Evolutionary conservation across 2,888 invertebrate species (phyloP).

Genomic region (Drosophila cognata): DNA sequence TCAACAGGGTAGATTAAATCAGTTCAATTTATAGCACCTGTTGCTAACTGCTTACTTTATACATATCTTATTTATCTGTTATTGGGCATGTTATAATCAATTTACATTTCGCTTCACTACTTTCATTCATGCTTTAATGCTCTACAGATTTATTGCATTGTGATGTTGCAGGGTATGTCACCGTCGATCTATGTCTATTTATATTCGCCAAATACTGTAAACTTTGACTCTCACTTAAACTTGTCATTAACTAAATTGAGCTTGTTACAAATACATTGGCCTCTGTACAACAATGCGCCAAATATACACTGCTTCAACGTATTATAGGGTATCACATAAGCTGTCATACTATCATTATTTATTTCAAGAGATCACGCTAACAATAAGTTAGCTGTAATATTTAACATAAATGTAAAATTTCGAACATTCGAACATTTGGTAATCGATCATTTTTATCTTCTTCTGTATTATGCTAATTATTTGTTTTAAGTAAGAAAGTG

Average conservation of each 20-base stretch:
- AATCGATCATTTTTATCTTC: not conserved
- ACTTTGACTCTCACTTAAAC: not conserved
- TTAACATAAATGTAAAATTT: not conserved
- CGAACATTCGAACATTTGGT: not conserved
- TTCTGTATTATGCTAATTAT: not conserved
- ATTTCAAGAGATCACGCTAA: not conserved
- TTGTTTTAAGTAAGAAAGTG: not conserved
- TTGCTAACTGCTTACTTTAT: not conserved
- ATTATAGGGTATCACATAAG: not conserved
- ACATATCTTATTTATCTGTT: not conserved
- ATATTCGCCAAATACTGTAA: not conserved
- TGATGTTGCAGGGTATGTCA: slow-evolving; percentile 4
- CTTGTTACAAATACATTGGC: not conserved
- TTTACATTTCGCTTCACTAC: not conserved
- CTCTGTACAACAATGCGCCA: accelerated
- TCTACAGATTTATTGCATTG: not conserved
- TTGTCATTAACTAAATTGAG: not conserved
- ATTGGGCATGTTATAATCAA: not conserved
- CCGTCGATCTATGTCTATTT: not conserved
- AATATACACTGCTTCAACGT: not conserved
- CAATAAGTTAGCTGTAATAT: not conserved
- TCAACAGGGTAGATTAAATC: not conserved
- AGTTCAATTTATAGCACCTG: not conserved
- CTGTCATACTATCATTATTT: not conserved
- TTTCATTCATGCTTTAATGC: not conserved